Percentiles rank a stretch among this genome's conserved stretches.
Evolutionary conservation across 2,888 invertebrate species (phyloP).

Genomic region (Watsonalla cultraria): DNA sequence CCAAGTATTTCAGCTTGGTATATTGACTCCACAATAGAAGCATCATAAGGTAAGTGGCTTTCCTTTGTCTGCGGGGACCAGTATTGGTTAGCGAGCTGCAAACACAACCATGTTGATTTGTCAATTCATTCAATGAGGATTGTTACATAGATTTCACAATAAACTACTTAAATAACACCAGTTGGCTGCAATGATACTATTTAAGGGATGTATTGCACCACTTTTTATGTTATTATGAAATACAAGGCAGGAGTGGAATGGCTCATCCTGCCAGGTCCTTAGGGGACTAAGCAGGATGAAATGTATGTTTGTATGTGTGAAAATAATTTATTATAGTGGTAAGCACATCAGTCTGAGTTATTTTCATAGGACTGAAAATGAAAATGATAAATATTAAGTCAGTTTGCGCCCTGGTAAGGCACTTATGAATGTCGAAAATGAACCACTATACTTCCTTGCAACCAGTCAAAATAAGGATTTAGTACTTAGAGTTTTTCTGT

Average conservation of each 20-base stretch:
- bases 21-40: constrained; percentile 91
- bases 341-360: no score
- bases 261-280: not conserved
- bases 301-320: no score
- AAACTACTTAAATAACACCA: constrained; percentile 41
- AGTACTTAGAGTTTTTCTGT: no score
- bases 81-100: constrained; percentile 91
- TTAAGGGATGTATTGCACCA: not conserved
- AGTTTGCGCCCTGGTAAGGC: no score
- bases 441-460: no score
- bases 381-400: no score
- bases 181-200: constrained; percentile 43
- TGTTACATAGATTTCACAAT: constrained; percentile 61
- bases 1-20: constrained; percentile 92
- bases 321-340: no score
- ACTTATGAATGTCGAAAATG: no score
- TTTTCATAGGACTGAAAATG: no score
- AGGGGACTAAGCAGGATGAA: no score
- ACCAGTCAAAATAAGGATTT: no score
- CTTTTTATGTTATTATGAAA: constrained; percentile 26
- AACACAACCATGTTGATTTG: constrained; percentile 63
- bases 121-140: constrained; percentile 58
- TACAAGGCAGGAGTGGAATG: not conserved
- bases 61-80: constrained; percentile 93
- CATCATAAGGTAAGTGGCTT: constrained; percentile 85